Conservation (phyloP, 1,140 invertebrate species). For the Procambarus virginalis region DNA sequence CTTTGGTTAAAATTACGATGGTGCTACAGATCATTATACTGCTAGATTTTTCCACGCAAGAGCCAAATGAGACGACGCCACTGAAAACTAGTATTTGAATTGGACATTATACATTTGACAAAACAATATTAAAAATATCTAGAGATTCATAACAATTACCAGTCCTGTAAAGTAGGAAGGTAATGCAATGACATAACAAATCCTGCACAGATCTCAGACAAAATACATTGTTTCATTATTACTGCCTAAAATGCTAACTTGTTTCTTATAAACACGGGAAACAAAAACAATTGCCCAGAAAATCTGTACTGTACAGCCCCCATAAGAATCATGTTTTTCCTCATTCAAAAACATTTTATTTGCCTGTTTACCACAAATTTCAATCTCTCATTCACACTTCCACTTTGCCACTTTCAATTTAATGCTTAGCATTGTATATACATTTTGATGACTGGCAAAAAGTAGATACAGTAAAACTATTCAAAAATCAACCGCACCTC, state of each 20-base stretch:
- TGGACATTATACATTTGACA: no score
- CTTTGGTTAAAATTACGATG: not conserved
- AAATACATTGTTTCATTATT: not conserved
- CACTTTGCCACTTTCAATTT: not conserved
- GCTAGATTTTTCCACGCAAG: not conserved
- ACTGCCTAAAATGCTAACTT: conserved; percentile 1
- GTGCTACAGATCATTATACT: not conserved
- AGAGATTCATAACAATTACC: no score
- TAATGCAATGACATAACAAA: not conserved
- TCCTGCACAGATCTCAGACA: not conserved
- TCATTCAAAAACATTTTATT: not conserved
- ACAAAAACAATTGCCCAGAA: not conserved
- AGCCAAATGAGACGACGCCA: not conserved
- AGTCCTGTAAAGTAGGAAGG: no score
- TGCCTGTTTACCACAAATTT: not conserved
- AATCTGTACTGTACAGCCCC: not conserved
- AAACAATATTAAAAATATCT: no score
- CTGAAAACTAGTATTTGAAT: no score
- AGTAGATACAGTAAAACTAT: not conserved
- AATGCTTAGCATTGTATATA: not conserved
- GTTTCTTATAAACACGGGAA: not conserved
- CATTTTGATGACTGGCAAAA: not conserved
- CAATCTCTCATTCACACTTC: not conserved
- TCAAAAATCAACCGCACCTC: no score
- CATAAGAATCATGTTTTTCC: not conserved